Percentiles rank a stretch among this genome's conserved stretches.
Evolutionary conservation across 1,140 invertebrate species (phyloP).

Genomic region (Magallana gigas): DNA sequence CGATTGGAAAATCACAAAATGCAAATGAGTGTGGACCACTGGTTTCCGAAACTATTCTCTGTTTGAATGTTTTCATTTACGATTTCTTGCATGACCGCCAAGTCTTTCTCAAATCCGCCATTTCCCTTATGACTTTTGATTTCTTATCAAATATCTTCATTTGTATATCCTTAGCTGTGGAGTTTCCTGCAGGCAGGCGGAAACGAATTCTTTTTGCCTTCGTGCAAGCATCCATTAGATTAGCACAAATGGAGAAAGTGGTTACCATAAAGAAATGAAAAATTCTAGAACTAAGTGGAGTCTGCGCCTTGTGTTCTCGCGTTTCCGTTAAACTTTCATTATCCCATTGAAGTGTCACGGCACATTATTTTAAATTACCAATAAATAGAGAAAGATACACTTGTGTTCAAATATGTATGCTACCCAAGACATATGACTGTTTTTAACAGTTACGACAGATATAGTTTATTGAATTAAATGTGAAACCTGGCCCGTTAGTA

Average conservation of each 20-base stretch:
- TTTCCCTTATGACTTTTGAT: slow-evolving; percentile 16
- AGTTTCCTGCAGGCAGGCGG: neutral
- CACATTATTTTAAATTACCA: slow-evolving; percentile 1
- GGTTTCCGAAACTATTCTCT: neutral
- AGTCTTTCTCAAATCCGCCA: neutral
- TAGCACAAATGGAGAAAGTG: neutral
- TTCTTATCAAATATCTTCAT: slow-evolving; percentile 20
- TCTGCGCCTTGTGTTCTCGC: neutral
- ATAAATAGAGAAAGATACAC: neutral
- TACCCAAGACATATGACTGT: neutral
- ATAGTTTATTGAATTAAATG: neutral
- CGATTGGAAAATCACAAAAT: neutral
- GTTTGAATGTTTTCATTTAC: neutral
- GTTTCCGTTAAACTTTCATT: slow-evolving; percentile 11
- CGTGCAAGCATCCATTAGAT: slow-evolving; percentile 23
- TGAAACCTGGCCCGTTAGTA: neutral
- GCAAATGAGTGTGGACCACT: neutral
- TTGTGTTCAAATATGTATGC: neutral
- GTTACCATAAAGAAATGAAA: slow-evolving; percentile 17
- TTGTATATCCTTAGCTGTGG: slow-evolving; percentile 12
- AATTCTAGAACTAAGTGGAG: slow-evolving; percentile 4
- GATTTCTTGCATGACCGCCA: neutral
- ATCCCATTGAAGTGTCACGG: slow-evolving; percentile 30
- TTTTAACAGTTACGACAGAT: neutral
- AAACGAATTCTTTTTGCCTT: slow-evolving; percentile 8